A percentile compares a stretch with the other conserved stretches of the same genome.
These are phyloP conservation scores for Zosterops japonicus DNA, from an alignment of 2,113 vertebrate genomes.

Conservation along the genomic window DNA sequence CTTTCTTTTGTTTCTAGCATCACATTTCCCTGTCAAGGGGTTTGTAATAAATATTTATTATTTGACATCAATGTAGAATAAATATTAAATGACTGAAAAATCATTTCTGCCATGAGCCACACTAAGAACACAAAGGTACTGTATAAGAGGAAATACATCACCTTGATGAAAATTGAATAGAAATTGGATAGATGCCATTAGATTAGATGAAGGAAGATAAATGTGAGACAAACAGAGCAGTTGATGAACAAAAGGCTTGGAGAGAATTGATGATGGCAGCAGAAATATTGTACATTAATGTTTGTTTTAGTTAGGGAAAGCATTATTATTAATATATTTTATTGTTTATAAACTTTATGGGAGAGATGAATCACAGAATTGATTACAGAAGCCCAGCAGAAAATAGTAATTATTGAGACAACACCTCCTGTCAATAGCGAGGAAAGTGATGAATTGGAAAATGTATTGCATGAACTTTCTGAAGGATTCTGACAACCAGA, in stretches of 20 bases:
- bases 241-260: conserved; percentile 6
- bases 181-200: conserved; percentile 23
- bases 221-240: neutral
- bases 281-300: neutral
- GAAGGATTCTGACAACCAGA: neutral
- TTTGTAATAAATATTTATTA: neutral
- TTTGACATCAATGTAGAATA: neutral
- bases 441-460: conserved; percentile 5
- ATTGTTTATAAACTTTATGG: conserved; percentile 1
- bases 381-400: neutral
- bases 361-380: conserved; percentile 23
- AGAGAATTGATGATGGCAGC: conserved; percentile 23
- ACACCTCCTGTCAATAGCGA: conserved; percentile 2
- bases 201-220: conserved; percentile 52
- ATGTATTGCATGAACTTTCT: neutral
- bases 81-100: conserved; percentile 13
- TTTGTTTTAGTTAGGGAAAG: conserved; percentile 33
- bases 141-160: conserved; percentile 10
- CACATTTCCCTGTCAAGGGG: neutral
- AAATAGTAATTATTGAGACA: conserved; percentile 16
- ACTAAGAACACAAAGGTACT: neutral
- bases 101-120: neutral
- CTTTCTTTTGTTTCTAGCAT: neutral
- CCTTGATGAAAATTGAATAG: conserved; percentile 14
- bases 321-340: conserved; percentile 21